Evolutionary conservation across 2,113 vertebrate species (phyloP).

Genomic region (Dasyprocta punctata): DNA sequence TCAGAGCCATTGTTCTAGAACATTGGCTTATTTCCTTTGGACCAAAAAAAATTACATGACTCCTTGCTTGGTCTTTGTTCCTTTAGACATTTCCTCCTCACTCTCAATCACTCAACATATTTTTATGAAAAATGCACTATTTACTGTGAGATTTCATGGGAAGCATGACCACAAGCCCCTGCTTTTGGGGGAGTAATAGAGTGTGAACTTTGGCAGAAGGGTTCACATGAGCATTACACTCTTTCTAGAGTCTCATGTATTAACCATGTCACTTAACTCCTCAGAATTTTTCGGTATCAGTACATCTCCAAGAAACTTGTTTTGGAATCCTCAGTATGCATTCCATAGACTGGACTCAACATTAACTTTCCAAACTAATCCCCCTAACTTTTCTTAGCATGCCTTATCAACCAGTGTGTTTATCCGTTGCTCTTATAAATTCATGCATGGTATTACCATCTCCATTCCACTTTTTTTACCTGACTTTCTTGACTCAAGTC

Average conservation of each 20-base stretch:
- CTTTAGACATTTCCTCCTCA: not conserved
- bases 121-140: not conserved
- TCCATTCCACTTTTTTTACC: too few relatives aligned
- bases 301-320: not conserved
- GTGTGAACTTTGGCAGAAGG: not conserved
- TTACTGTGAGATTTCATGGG: not conserved
- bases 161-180: too few relatives aligned
- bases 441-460: not conserved
- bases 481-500: not conserved
- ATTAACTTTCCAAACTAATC: not conserved
- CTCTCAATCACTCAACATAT: not conserved
- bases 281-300: not conserved
- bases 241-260: not conserved
- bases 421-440: not conserved
- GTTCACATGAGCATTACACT: not conserved
- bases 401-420: not conserved
- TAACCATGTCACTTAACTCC: not conserved
- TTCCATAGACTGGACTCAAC: not conserved
- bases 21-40: not conserved
- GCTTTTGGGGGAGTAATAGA: not conserved
- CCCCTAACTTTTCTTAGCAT: not conserved
- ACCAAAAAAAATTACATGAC: not conserved
- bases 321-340: not conserved
- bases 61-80: not conserved
- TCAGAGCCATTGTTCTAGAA: not conserved